These are phyloP conservation scores for Drosophila neonasuta DNA, from an alignment of 2,888 invertebrate genomes.

Conservation along the genomic window DNA sequence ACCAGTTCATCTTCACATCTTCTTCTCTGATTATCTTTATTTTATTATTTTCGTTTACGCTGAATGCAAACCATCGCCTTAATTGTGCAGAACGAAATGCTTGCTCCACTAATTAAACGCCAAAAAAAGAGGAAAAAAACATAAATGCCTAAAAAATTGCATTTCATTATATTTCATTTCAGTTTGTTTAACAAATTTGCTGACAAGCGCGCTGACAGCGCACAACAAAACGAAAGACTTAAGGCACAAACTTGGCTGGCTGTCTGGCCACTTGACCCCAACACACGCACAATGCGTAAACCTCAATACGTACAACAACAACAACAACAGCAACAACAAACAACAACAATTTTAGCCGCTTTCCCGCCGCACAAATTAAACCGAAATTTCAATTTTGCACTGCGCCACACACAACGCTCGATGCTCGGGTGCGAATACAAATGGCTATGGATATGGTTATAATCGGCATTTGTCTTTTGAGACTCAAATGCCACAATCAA, in stretches of 20 bases:
- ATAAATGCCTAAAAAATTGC: slow-evolving; percentile 36
- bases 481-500: slow-evolving; percentile 67
- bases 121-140: slow-evolving; percentile 23
- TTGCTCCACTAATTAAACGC: slow-evolving; percentile 72
- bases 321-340: slow-evolving; percentile 2
- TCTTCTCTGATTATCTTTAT: slow-evolving; percentile 22
- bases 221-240: slow-evolving; percentile 67
- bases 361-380: slow-evolving; percentile 66
- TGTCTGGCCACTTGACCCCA: slow-evolving; percentile 65
- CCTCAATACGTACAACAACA: slow-evolving; percentile 24
- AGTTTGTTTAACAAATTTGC: slow-evolving; percentile 74
- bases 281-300: slow-evolving; percentile 49
- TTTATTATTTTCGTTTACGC: slow-evolving; percentile 36
- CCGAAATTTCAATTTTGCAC: slow-evolving; percentile 64
- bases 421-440: slow-evolving; percentile 17
- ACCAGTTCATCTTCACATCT: background rate
- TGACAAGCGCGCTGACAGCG: slow-evolving; percentile 72
- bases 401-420: slow-evolving; percentile 62
- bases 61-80: slow-evolving; percentile 70
- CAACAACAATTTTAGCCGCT: slow-evolving; percentile 60
- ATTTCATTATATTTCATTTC: slow-evolving; percentile 65
- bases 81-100: slow-evolving; percentile 69
- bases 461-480: slow-evolving; percentile 60
- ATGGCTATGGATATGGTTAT: slow-evolving; percentile 55
- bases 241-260: slow-evolving; percentile 63